A percentile compares a stretch with the other conserved stretches of the same genome.
phyloP scores from a whole-genome alignment of 1,140 invertebrate species.

The Fopius arisanus region DNA sequence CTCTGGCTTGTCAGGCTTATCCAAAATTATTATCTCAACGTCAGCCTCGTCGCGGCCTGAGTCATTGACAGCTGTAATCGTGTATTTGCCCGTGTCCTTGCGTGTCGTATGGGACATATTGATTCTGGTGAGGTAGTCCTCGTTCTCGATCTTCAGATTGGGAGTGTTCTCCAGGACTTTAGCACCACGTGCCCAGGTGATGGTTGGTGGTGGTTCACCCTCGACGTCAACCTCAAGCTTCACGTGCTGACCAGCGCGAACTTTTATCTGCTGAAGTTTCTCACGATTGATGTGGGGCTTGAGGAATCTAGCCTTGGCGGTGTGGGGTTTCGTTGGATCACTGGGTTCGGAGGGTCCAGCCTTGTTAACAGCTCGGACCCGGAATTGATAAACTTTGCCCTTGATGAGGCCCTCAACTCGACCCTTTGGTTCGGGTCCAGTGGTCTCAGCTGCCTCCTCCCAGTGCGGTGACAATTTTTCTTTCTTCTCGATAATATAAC shows the following conservation, averaged over 20 bases:
- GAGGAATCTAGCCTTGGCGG: slow-evolving; percentile 88
- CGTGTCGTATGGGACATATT: slow-evolving; percentile 81
- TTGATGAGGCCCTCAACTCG: slow-evolving; percentile 87
- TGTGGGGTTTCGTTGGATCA: slow-evolving; percentile 85
- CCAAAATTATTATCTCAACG: slow-evolving; percentile 92
- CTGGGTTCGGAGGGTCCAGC: slow-evolving; percentile 91
- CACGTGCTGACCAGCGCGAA: slow-evolving; percentile 89
- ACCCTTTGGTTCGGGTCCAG: slow-evolving; percentile 80
- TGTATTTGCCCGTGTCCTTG: slow-evolving; percentile 90
- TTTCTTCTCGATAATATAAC: slow-evolving; percentile 97
- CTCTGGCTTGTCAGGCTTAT: slow-evolving; percentile 93
- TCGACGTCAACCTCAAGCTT: slow-evolving; percentile 94
- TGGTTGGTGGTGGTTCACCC: slow-evolving; percentile 93
- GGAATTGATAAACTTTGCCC: slow-evolving; percentile 92
- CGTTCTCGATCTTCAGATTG: slow-evolving; percentile 83
- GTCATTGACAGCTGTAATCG: slow-evolving; percentile 88
- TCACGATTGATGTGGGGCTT: slow-evolving; percentile 92
- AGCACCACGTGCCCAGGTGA: slow-evolving; percentile 86
- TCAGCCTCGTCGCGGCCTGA: slow-evolving; percentile 93
- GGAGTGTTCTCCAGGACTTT: slow-evolving; percentile 71
- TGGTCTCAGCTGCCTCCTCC: slow-evolving; percentile 86
- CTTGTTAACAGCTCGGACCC: slow-evolving; percentile 92
- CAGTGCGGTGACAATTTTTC: slow-evolving; percentile 88
- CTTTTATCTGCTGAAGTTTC: slow-evolving; percentile 86
- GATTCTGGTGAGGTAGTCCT: slow-evolving; percentile 92